Evolutionary conservation across 2,797 vertebrate species (phyloP).

Genomic region (Urocyon cinereoargenteus): DNA sequence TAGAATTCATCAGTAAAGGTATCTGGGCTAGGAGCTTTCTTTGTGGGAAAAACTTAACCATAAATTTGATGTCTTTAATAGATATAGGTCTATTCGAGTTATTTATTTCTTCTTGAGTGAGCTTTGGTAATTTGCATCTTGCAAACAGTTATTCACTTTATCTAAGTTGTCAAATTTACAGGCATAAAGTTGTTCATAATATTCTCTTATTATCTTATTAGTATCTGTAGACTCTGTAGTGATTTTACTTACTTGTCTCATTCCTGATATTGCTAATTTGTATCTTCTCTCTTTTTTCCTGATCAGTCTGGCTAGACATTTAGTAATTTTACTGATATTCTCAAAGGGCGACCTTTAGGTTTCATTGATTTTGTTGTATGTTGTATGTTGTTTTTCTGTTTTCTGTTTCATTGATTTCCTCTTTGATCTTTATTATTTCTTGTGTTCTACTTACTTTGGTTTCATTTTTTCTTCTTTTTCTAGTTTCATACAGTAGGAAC

Average conservation of each 20-base stretch:
- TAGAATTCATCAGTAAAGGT: not conserved
- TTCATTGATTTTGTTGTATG: not conserved
- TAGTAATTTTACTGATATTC: not conserved
- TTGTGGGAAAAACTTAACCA: not conserved
- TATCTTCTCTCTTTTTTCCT: not conserved
- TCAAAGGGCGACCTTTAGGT: not conserved
- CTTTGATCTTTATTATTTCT: not conserved
- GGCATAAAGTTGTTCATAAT: not conserved
- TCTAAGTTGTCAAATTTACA: not conserved
- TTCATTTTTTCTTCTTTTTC: not conserved
- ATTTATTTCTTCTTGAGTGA: not conserved
- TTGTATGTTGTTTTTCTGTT: not conserved
- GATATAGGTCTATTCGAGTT: not conserved
- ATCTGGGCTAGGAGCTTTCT: not conserved
- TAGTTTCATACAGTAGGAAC: not conserved
- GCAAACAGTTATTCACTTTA: not conserved
- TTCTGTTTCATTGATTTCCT: not conserved
- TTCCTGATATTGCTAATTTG: not conserved
- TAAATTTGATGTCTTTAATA: not conserved
- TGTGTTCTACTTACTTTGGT: not conserved
- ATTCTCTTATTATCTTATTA: not conserved
- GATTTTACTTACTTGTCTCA: not conserved
- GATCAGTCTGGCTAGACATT: not conserved
- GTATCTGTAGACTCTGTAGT: not conserved
- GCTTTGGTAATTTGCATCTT: not conserved